Evolutionary conservation across 2,888 invertebrate species (phyloP), one percentile per base, ranked within the genome.

Genomic region (Caenorhabditis sinica): DNA sequence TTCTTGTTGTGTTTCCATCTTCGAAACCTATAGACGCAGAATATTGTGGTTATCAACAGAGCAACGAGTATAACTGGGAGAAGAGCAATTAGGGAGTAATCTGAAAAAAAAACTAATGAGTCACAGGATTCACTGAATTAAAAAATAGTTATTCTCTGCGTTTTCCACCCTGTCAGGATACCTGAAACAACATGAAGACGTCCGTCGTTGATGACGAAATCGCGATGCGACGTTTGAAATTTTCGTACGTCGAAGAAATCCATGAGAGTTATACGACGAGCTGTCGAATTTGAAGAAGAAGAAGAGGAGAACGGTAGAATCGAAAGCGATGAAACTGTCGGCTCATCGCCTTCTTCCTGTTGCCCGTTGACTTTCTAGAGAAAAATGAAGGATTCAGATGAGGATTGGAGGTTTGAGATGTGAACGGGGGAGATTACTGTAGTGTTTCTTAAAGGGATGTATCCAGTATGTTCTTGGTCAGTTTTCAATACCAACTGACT

Each of bases 41-140:
- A 86, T 30, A 87, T 83, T 23, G 81, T 73, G 8, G 85, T 71
- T 20, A 88, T 81, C 1, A 89, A 74, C 20, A 81, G 51, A 13
- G 66, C 84, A 25, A 89, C 86, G 60, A 89, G 71, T 23, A 88
- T 77, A 1, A 89, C 85, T 15, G 89, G 89, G 33, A 89, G 83
- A 9, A 89, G 80, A 15, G 89, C 88, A 58, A 88, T 83, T 4
- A 87, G 79, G 2, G 89, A 88, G 63, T 88, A 86, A 80, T 87
- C 89, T 89, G 86, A 68, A 86, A 60, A n/a, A n/a, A n/a, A n/a
- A n/a, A n/a, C n/a, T n/a, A n/a, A n/a, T n/a, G n/a, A n/a, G n/a
- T n/a, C n/a, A n/a, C n/a, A 6, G 11, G n/a, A n/a, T 49, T 49
- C 15, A 49, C 5, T 36, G n/a, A n/a, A 36, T 56, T 23, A 25